These are phyloP conservation scores for Neosilurus mollespiculum DNA, from an alignment of 2,797 vertebrate species.

Conservation along the genomic window DNA sequence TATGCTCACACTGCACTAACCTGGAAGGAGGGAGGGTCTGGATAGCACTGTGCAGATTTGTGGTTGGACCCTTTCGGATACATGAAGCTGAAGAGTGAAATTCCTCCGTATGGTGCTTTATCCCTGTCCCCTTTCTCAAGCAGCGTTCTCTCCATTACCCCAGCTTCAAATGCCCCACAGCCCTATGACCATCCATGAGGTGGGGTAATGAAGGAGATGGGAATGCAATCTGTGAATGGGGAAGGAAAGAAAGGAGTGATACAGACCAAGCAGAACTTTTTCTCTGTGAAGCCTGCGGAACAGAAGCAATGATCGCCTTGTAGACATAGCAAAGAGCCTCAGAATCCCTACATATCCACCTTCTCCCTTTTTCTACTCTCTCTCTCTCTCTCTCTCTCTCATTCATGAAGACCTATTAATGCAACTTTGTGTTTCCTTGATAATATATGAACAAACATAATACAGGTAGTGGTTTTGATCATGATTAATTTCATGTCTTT, in stretches of 20 bases:
- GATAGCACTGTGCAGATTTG: slow-evolving; percentile 38
- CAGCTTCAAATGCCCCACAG: slow-evolving; percentile 36
- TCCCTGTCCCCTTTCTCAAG: slow-evolving; percentile 24
- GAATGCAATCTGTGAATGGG: slow-evolving; percentile 9
- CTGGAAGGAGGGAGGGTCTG: slow-evolving; percentile 29
- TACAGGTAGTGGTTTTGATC: slow-evolving; percentile 44
- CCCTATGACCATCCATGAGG: slow-evolving; percentile 1
- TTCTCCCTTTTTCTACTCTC: slow-evolving; percentile 6
- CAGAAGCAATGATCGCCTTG: slow-evolving; percentile 31
- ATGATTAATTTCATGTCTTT: slow-evolving; percentile 23
- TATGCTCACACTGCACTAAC: slow-evolving; percentile 41
- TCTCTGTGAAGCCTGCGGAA: slow-evolving; percentile 8
- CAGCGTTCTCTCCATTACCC: slow-evolving; percentile 24
- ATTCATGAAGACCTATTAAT: slow-evolving; percentile 43
- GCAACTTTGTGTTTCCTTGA: slow-evolving; percentile 49
- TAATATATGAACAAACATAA: slow-evolving; percentile 44
- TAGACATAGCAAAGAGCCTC: slow-evolving; percentile 10
- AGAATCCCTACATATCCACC: slow-evolving; percentile 2
- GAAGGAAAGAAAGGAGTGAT: slow-evolving; percentile 12
- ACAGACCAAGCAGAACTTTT: slow-evolving; percentile 20
- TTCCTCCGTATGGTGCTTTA: slow-evolving; percentile 54
- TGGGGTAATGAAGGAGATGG: neutral
- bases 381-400: neutral
- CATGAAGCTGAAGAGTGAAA: slow-evolving; percentile 35
- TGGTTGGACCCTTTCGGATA: slow-evolving; percentile 30